phyloP scores from a whole-genome alignment of 2,113 vertebrate genomes.

The Rhagologus leucostigma region DNA sequence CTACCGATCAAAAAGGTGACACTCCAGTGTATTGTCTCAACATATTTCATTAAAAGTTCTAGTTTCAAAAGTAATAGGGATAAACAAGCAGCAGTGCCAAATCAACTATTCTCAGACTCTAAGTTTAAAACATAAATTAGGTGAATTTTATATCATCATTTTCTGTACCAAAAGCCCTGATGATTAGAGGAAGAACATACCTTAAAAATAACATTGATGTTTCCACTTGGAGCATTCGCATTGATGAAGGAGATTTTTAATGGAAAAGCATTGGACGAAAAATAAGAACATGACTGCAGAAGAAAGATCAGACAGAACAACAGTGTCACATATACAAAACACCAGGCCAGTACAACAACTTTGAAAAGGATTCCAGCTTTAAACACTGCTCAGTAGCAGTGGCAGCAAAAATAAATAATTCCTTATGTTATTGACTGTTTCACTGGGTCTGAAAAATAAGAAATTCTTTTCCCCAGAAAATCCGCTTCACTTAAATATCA shows the following conservation, averaged over 20 bases:
- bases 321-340: neutral
- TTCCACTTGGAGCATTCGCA: slow-evolving; percentile 54
- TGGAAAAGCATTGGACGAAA: slow-evolving; percentile 73
- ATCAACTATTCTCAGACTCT: neutral
- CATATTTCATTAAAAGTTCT: neutral
- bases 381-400: neutral
- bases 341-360: neutral
- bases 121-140: neutral
- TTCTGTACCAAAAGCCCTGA: neutral
- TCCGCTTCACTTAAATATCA: neutral
- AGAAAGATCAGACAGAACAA: neutral
- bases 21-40: neutral
- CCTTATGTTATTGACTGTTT: neutral
- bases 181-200: slow-evolving; percentile 36
- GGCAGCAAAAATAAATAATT: neutral
- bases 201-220: slow-evolving; percentile 76
- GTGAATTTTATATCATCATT: slow-evolving; percentile 10
- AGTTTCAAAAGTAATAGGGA: neutral
- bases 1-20: neutral
- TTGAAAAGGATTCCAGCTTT: neutral
- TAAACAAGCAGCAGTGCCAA: neutral
- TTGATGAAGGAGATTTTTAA: slow-evolving; percentile 75
- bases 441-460: neutral
- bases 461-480: neutral
- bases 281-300: slow-evolving; percentile 72